Evolutionary conservation across 2,888 invertebrate genomes (phyloP).

Genomic region (Callinectes sapidus): DNA sequence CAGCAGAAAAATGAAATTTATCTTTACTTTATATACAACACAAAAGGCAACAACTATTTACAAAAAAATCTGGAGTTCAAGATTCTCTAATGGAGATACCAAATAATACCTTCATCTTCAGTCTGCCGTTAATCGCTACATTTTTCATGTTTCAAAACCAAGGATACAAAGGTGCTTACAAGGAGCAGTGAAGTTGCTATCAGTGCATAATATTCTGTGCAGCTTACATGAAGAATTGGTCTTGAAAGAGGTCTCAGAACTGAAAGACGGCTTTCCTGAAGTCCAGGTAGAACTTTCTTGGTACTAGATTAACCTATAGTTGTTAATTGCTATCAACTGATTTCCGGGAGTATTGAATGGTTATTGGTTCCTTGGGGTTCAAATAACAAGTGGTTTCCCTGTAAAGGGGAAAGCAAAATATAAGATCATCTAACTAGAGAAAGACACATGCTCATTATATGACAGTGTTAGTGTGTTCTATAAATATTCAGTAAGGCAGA

Average conservation of each 20-base stretch:
- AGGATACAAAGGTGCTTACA: constrained; percentile 68
- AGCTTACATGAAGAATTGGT: constrained; percentile 70
- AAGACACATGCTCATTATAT: constrained; percentile 59
- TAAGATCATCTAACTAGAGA: constrained; percentile 67
- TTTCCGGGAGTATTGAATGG: constrained; percentile 68
- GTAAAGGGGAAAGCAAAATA: constrained; percentile 70
- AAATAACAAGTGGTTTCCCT: constrained; percentile 71
- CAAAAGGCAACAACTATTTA: constrained; percentile 70
- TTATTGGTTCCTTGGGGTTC: constrained; percentile 68
- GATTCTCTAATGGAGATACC: constrained; percentile 47
- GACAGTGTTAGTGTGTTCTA: constrained; percentile 48
- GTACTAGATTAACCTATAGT: constrained; percentile 66
- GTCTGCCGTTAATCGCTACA: constrained; percentile 66
- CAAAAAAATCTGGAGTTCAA: constrained; percentile 63
- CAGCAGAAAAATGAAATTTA: constrained; percentile 63
- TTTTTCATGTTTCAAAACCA: constrained; percentile 65
- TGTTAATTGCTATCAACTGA: constrained; percentile 68
- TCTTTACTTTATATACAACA: constrained; percentile 67
- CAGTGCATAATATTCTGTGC: constrained; percentile 67
- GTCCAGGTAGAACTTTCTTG: constrained; percentile 68
- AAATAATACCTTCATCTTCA: constrained; percentile 62
- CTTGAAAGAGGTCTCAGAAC: constrained; percentile 69
- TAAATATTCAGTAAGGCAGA: constrained; percentile 43
- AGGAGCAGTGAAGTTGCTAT: constrained; percentile 67
- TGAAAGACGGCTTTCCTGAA: constrained; percentile 66